Percentiles rank a stretch among this genome's conserved stretches.
phyloP scores from a whole-genome alignment of 2,113 vertebrate genomes.

The Phalacrocorax brasilianus region DNA sequence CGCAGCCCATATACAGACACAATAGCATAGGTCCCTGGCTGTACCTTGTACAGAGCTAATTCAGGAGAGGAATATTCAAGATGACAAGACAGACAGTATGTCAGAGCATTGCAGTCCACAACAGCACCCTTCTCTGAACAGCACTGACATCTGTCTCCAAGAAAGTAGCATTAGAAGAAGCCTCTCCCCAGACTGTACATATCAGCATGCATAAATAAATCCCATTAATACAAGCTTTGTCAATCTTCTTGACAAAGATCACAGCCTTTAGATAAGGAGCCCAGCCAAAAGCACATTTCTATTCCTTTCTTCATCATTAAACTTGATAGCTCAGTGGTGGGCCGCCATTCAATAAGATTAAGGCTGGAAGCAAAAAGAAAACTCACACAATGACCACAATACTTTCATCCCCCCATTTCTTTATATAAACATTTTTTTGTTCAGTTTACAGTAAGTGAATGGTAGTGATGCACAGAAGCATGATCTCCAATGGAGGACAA shows the following conservation, averaged over 20 bases:
- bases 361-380: neutral
- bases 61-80: neutral
- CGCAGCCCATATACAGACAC: neutral
- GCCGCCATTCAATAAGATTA: slow-evolving; percentile 32
- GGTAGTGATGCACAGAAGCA: neutral
- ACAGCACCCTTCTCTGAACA: slow-evolving; percentile 14
- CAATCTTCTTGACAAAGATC: slow-evolving; percentile 53
- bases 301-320: slow-evolving; percentile 46
- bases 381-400: neutral
- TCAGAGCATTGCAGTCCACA: neutral
- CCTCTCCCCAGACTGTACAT: neutral
- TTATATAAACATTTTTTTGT: neutral
- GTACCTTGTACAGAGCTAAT: neutral
- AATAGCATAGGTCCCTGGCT: neutral
- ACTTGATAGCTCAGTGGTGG: slow-evolving; percentile 30
- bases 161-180: neutral
- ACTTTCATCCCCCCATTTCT: neutral
- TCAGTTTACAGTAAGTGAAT: neutral
- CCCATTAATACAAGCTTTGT: slow-evolving; percentile 3
- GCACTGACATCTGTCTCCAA: neutral
- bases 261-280: slow-evolving; percentile 16
- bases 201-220: neutral
- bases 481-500: neutral
- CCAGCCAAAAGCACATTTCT: slow-evolving; percentile 36
- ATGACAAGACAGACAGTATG: neutral